Base-by-base conservation (phyloP, 1,140 invertebrate genomes). In the Eupristina koningsbergeri region DNA sequence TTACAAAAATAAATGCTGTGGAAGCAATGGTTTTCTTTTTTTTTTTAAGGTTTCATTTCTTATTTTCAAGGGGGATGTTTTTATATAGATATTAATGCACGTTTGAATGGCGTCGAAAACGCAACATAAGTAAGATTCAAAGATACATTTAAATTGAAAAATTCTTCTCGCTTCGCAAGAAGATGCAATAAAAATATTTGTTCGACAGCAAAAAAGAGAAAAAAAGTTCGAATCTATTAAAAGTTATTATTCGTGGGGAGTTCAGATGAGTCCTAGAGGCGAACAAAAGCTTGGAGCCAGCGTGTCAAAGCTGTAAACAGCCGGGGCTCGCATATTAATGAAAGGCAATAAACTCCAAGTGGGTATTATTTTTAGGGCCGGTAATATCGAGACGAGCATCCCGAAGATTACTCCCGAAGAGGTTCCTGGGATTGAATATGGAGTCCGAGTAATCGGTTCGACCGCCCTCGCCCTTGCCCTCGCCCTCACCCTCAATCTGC, bases 291-390 rank as follows among this genome's bases (percentile, higher is more conserved):
- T 81, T 34, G 63, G 75, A 63, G 58, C 47, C 11, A 74, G 53
- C 71, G n/a, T 2, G 9, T 17, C 7, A 29, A 17, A 3, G 41
- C 15, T 34, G 45, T 3, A 47, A 50, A 75, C 2, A 53, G 73
- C 17, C 45, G 15, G 34, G 45, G 47, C 5, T 31, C 31, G 79
- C 67, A 80, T 80, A 80, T 73, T 73, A 80, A 80, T 73, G 79
- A 80, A 73, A 71, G 34, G 31, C 31, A 31, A 34, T 58, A 58
- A 80, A 73, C 31, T 80, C 79, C 3, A 11, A 45, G 36, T n/a
- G 41, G 41, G 67, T 9, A 41, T 80, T 80, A 73, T 29, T 64
- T 45, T 47, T 36, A 31, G 47, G 45, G 45, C 3, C 41, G 63
- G 50, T 53, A 15, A 13, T 13, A 53, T 17, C 19, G 50, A n/a